phyloP scores from a whole-genome alignment of 1,140 invertebrate genomes.

The Trichoplusia ni region DNA sequence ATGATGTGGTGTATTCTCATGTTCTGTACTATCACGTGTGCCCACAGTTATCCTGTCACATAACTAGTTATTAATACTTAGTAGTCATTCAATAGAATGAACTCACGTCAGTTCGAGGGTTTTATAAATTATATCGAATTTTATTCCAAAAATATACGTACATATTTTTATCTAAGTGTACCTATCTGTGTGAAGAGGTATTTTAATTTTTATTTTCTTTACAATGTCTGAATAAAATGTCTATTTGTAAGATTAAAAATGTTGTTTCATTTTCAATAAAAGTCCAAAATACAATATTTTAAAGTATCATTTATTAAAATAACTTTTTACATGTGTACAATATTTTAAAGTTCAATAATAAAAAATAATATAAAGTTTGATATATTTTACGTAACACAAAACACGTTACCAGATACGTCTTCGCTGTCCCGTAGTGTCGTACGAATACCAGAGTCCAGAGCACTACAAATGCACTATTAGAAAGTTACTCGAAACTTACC shows the following conservation, averaged over 20 bases:
- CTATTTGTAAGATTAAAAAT: constrained; percentile 64
- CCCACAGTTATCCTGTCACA: constrained; percentile 62
- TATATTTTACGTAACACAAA: constrained; percentile 29
- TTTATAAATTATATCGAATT: constrained; percentile 72
- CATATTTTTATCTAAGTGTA: constrained; percentile 78
- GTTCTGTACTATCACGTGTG: constrained; percentile 19
- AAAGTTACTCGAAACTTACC: constrained; percentile 71
- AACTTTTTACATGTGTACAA: constrained; percentile 54
- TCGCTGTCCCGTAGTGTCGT: constrained; percentile 27
- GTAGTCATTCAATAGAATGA: constrained; percentile 55
- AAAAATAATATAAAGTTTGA: constrained; percentile 26
- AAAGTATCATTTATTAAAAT: constrained; percentile 42
- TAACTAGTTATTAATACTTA: constrained; percentile 54
- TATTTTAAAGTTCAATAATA: constrained; percentile 40
- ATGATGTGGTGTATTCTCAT: constrained; percentile 4
- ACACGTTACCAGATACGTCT: constrained; percentile 37
- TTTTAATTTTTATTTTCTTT: constrained; percentile 77
- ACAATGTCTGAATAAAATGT: constrained; percentile 78
- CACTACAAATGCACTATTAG: constrained; percentile 69
- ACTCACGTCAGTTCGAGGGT: constrained; percentile 51
- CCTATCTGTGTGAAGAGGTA: constrained; percentile 70
- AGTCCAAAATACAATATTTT: constrained; percentile 15
- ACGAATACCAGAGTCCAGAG: constrained; percentile 34
- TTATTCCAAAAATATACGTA: constrained; percentile 68
- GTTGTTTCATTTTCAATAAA: constrained; percentile 50